phyloP scores from a whole-genome alignment of 1,140 invertebrate species.

The Batillaria attramentaria region DNA sequence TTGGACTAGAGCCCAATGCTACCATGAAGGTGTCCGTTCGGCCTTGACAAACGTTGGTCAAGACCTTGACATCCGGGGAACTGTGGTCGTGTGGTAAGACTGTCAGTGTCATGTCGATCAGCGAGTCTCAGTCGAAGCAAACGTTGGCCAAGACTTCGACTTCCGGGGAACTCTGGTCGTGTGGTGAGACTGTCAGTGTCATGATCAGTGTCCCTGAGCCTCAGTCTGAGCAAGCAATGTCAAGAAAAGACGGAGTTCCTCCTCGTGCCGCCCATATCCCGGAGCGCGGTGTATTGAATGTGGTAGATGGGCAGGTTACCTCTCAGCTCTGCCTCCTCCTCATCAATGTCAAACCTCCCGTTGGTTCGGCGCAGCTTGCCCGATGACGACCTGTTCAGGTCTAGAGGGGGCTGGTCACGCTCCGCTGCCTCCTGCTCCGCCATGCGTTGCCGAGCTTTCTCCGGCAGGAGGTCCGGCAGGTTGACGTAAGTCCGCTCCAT shows the following conservation, averaged over 20 bases:
- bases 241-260: constrained; percentile 28
- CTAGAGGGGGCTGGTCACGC: neutral
- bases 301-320: constrained; percentile 25
- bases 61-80: no score
- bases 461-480: constrained; percentile 33
- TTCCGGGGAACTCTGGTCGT: no score
- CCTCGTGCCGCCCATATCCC: constrained; percentile 23
- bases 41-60: no score
- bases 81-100: no score
- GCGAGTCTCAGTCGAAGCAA: no score
- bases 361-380: neutral
- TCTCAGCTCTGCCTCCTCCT: neutral
- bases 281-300: constrained; percentile 17
- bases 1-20: no score
- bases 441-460: constrained; percentile 32
- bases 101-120: no score
- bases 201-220: no score
- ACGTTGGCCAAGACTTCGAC: no score
- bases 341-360: constrained; percentile 13
- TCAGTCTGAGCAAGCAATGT: no score
- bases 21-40: no score
- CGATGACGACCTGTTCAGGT: neutral
- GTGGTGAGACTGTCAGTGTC: no score
- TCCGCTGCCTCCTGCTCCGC: neutral
- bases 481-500: constrained; percentile 28